Evolutionary conservation across 2,113 vertebrate genomes (phyloP).

Genomic region (Coptodon rendalli): DNA sequence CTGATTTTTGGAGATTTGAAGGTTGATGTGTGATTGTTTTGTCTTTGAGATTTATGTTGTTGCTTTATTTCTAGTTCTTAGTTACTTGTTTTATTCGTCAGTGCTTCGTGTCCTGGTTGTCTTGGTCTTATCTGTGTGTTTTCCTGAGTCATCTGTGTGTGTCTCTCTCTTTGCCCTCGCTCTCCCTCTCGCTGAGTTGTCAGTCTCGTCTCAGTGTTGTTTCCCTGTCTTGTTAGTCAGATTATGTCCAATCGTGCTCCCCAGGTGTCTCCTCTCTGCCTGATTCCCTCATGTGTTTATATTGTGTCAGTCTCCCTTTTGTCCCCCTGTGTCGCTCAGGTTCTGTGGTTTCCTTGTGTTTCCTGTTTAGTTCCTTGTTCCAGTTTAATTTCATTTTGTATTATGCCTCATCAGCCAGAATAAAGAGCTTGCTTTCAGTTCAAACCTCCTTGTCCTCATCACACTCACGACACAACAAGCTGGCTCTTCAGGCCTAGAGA

Average conservation of each 20-base stretch:
- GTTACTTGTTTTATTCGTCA: neutral
- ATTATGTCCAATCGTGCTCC: neutral
- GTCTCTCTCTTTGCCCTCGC: neutral
- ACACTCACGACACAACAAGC: neutral
- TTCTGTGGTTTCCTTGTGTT: neutral
- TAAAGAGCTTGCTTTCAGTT: neutral
- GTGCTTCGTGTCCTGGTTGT: neutral
- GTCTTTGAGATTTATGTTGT: neutral
- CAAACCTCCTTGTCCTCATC: neutral
- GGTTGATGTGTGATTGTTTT: neutral
- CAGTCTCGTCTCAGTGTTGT: neutral
- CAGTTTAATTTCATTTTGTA: neutral
- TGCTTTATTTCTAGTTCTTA: neutral
- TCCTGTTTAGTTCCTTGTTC: neutral
- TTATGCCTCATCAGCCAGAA: fast-evolving
- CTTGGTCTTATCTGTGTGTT: fast-evolving
- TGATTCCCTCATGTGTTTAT: neutral
- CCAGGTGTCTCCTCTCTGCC: neutral
- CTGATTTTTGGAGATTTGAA: neutral
- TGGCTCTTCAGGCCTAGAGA: neutral
- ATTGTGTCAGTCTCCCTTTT: neutral
- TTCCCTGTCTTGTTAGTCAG: neutral
- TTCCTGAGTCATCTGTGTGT: neutral
- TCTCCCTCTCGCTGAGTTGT: neutral
- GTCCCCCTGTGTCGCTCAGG: neutral